phyloP scores from a whole-genome alignment of 2,113 vertebrate genomes.

The Aptenodytes forsteri region DNA sequence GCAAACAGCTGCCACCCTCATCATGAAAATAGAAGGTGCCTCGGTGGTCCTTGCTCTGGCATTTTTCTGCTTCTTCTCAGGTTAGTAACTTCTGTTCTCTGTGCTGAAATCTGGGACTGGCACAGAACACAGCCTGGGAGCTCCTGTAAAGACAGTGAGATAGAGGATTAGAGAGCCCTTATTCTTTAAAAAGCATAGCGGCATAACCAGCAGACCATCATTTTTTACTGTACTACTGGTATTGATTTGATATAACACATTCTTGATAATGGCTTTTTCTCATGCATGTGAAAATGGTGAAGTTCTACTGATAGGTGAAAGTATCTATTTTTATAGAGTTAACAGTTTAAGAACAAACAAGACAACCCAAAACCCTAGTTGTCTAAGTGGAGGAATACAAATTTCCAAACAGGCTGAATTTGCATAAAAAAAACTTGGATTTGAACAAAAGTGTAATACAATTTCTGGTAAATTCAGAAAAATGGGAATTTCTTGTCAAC shows the following conservation, averaged over 20 bases:
- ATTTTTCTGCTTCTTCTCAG: conserved; percentile 69
- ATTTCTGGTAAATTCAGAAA: background rate
- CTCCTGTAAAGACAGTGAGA: background rate
- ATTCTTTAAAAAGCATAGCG: background rate
- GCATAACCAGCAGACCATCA: background rate
- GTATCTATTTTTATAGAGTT: background rate
- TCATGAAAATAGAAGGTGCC: conserved; percentile 65
- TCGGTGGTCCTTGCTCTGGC: conserved; percentile 63
- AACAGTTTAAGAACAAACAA: background rate
- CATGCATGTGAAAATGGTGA: background rate
- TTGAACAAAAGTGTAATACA: background rate
- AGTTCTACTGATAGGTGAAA: background rate
- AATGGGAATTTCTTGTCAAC: background rate
- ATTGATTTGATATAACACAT: background rate
- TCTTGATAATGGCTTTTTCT: background rate
- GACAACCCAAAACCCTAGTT: background rate
- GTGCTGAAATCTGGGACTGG: background rate
- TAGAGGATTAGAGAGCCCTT: background rate
- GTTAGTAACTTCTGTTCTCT: conserved; percentile 54
- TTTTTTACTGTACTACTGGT: background rate
- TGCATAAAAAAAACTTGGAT: background rate
- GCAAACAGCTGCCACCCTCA: conserved; percentile 54
- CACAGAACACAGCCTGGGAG: background rate
- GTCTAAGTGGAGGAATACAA: background rate
- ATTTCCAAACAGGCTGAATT: background rate